Conservation (phyloP, 2,113 vertebrate genomes). For the Otus sunia region DNA sequence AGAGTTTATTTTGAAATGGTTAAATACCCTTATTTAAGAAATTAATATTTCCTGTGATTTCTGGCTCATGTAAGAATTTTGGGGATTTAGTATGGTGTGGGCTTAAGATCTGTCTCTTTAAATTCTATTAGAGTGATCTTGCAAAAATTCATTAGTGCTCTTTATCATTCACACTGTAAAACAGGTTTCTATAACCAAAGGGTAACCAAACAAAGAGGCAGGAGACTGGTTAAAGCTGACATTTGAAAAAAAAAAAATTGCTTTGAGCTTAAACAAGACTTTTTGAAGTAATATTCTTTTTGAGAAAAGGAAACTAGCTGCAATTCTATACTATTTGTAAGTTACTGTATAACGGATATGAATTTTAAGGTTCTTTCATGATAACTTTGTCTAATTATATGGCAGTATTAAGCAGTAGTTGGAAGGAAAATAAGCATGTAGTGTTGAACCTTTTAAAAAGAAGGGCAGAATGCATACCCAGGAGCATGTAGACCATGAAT, state of each 20-base stretch:
- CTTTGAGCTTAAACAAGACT: not conserved
- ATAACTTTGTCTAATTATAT: not conserved
- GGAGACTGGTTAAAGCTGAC: not conserved
- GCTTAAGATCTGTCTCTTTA: not conserved
- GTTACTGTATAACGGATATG: not conserved
- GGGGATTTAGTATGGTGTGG: not conserved
- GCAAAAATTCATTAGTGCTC: not conserved
- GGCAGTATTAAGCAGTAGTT: not conserved
- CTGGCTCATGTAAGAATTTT: not conserved
- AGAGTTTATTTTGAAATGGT: not conserved
- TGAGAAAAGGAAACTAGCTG: not conserved
- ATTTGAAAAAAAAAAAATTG: not conserved
- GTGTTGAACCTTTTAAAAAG: not conserved
- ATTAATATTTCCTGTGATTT: not conserved
- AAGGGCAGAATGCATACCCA: not conserved
- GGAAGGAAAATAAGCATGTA: not conserved
- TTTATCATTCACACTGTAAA: not conserved
- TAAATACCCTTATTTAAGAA: not conserved
- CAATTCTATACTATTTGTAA: not conserved
- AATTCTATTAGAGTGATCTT: not conserved
- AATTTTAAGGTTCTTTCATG: not conserved
- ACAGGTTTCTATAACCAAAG: not conserved
- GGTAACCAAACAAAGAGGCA: not conserved
- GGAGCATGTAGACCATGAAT: not conserved
- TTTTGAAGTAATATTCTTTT: not conserved